Percentiles rank a stretch among this genome's conserved stretches.
Conservation (phyloP, 2,888 invertebrate species). For the Entomobrya multifasciata region DNA sequence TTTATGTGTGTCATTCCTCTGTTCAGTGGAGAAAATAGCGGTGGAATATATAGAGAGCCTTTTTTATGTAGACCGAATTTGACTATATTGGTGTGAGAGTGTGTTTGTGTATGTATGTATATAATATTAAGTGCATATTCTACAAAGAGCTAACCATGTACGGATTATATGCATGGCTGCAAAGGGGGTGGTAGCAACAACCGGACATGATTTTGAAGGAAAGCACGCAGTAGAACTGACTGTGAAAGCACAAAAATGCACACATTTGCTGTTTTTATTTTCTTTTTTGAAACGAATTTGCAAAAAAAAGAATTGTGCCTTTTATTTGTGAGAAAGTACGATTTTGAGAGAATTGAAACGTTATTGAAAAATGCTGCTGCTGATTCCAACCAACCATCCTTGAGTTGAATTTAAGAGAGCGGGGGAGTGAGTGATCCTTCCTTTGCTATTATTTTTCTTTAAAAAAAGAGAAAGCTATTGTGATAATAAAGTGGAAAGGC, state of each 20-base stretch:
- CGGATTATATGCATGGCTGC: not conserved
- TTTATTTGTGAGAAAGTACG: not conserved
- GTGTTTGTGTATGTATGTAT: too few relatives aligned
- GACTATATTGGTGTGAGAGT: too few relatives aligned
- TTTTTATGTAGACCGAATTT: too few relatives aligned
- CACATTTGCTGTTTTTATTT: conserved; percentile 10
- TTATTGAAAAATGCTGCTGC: conserved; percentile 47
- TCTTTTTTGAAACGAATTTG: conserved; percentile 23
- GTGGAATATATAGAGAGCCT: not conserved
- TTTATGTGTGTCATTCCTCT: conserved; percentile 71
- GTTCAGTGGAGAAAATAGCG: conserved; percentile 30
- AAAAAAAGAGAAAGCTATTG: too few relatives aligned
- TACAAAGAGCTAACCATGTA: too few relatives aligned
- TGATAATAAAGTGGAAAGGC: too few relatives aligned
- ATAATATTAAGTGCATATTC: too few relatives aligned
- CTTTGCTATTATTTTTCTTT: too few relatives aligned
- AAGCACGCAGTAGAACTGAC: not conserved
- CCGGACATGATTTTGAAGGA: conserved; percentile 53
- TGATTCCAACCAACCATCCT: too few relatives aligned
- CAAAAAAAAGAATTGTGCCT: conserved; percentile 12
- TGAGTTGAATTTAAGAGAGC: not conserved
- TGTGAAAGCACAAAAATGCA: conserved; percentile 7
- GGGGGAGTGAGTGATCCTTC: conserved; percentile 36
- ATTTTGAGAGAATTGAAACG: conserved; percentile 16
- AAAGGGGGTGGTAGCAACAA: not conserved